Conservation (phyloP, 2,797 vertebrate genomes). For the Tiaroga cobitis region DNA sequence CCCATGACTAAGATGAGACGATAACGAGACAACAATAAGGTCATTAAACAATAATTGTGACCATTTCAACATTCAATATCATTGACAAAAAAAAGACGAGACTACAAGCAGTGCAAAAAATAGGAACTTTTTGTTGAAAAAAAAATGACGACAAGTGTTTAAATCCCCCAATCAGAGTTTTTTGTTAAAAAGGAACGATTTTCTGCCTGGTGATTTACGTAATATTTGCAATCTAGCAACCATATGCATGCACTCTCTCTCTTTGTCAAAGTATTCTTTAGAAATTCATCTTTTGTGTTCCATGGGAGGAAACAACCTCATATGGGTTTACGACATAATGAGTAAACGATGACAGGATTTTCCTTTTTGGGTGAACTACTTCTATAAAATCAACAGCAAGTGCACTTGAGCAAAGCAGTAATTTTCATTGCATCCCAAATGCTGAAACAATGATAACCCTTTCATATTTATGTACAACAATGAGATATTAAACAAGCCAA, state of each 20-base stretch:
- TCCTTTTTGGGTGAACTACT: background rate
- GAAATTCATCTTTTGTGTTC: background rate
- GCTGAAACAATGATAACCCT: background rate
- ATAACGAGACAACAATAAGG: too few species aligned
- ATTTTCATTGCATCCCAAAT: background rate
- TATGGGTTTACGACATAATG: background rate
- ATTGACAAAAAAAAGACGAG: background rate
- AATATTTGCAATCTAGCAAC: too few species aligned
- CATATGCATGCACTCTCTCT: too few species aligned
- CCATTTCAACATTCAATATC: background rate
- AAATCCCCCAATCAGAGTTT: too few species aligned
- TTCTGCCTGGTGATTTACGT: too few species aligned
- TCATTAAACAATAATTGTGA: background rate
- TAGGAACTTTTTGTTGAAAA: too few species aligned
- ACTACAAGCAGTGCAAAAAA: too few species aligned
- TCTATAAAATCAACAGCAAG: slow-evolving; percentile 3
- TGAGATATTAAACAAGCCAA: slow-evolving; percentile 1
- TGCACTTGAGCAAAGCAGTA: background rate
- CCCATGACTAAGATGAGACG: too few species aligned
- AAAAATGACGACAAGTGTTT: too few species aligned
- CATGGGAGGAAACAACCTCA: background rate
- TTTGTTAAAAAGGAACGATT: too few species aligned
- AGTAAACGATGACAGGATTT: background rate
- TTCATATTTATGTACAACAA: slow-evolving; percentile 2
- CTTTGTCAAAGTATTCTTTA: too few species aligned